A percentile compares a stretch with the other conserved stretches of the same genome.
Evolutionary conservation across 1,140 invertebrate genomes (phyloP).

Genomic region (Heliconius hewitsoni): DNA sequence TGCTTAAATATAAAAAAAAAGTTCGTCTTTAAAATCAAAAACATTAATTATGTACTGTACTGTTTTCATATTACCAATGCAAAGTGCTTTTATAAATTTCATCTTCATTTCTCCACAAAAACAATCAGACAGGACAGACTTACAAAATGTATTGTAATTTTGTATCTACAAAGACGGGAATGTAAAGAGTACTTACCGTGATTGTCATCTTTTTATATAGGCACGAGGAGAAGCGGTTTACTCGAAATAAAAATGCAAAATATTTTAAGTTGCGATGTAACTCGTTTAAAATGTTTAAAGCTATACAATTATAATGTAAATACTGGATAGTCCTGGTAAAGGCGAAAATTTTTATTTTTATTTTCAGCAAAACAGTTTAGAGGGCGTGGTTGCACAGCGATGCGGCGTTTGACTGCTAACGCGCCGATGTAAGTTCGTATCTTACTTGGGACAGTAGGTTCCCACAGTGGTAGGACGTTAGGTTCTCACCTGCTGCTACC

Average conservation of each 20-base stretch:
- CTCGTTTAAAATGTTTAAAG: constrained; percentile 1
- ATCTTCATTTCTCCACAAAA: not conserved
- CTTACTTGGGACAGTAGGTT: too few species aligned
- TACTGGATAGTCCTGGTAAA: not conserved
- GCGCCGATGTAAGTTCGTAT: too few species aligned
- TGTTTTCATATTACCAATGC: not conserved
- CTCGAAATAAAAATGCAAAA: constrained; percentile 20
- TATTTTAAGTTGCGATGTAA: constrained; percentile 2
- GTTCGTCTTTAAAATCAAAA: too few species aligned
- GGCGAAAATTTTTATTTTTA: not conserved
- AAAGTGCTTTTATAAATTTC: not conserved
- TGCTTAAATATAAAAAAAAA: too few species aligned
- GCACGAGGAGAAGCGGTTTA: constrained; percentile 11
- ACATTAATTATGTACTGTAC: too few species aligned
- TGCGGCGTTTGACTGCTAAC: too few species aligned
- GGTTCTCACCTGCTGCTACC: too few species aligned
- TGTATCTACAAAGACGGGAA: not conserved
- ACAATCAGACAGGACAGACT: not conserved
- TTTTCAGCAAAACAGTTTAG: too few species aligned
- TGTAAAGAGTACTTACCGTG: constrained; percentile 19
- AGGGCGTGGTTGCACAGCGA: too few species aligned
- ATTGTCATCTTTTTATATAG: constrained; percentile 27
- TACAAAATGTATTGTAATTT: constrained; percentile 11
- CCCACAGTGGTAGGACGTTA: too few species aligned
- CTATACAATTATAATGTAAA: not conserved